phyloP scores from a whole-genome alignment of 2,113 vertebrate genomes.

The Gopherus evgoodei region DNA sequence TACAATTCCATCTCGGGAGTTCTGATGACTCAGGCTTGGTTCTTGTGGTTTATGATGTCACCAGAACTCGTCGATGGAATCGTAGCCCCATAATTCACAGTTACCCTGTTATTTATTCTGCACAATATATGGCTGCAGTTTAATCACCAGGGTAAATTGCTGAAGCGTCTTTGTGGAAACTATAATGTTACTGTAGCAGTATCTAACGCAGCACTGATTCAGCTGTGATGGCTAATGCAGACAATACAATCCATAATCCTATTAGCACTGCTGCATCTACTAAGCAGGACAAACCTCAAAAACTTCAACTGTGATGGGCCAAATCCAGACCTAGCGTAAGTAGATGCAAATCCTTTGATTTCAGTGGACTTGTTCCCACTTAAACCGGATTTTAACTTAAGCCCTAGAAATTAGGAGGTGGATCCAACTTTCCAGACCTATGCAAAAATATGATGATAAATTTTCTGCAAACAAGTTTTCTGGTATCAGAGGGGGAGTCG shows the following conservation, averaged over 20 bases:
- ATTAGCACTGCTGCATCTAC: neutral
- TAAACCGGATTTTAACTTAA: rapidly evolving
- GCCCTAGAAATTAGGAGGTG: neutral
- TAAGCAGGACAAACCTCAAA: neutral
- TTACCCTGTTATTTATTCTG: constrained; percentile 71
- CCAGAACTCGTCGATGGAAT: constrained; percentile 50
- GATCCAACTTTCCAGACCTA: neutral
- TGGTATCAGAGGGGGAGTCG: too few species aligned
- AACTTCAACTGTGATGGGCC: neutral
- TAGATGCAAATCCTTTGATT: neutral
- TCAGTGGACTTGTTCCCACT: neutral
- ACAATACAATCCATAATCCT: neutral
- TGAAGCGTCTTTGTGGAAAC: constrained; percentile 73
- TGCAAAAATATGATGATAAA: neutral
- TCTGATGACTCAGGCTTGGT: constrained; percentile 59
- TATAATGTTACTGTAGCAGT: constrained; percentile 42
- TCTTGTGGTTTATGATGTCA: constrained; percentile 75
- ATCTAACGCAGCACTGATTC: constrained; percentile 17
- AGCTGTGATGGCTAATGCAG: neutral
- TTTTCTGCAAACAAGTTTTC: neutral
- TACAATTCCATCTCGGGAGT: constrained; percentile 57
- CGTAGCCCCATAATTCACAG: constrained; percentile 60
- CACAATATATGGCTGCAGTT: constrained; percentile 65
- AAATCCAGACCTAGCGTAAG: rapidly evolving
- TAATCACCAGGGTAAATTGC: constrained; percentile 71